Evolutionary conservation across 2,113 vertebrate species (phyloP).

Genomic region (Campylorhamphus procurvoides): DNA sequence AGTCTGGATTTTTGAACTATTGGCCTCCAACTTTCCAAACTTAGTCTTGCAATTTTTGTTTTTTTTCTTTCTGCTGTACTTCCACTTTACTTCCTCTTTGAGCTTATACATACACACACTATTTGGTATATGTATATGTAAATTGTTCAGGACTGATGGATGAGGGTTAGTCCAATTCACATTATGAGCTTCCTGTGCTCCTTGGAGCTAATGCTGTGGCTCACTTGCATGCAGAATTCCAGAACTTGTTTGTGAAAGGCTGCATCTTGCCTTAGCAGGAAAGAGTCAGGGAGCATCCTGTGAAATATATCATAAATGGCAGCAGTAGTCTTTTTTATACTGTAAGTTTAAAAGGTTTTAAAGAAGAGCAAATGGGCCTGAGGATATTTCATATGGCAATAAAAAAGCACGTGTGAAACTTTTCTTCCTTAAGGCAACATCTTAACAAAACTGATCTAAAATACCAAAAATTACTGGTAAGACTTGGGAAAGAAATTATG

Average conservation of each 20-base stretch:
- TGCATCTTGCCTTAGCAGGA: neutral
- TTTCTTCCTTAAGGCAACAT: neutral
- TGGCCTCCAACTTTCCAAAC: neutral
- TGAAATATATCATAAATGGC: neutral
- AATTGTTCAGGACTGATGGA: no score
- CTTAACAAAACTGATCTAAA: neutral
- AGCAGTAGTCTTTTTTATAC: neutral
- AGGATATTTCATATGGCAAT: neutral
- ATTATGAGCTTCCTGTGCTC: neutral
- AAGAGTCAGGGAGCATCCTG: accelerated
- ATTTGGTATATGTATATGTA: neutral
- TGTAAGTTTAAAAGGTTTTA: neutral
- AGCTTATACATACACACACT: neutral
- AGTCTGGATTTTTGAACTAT: neutral
- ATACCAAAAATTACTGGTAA: neutral
- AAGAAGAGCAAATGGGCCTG: neutral
- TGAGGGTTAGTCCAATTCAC: neutral
- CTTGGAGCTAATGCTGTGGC: neutral
- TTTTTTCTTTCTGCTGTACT: neutral
- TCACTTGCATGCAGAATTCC: neutral
- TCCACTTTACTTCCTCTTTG: neutral
- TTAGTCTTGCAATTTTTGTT: neutral
- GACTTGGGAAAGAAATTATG: neutral
- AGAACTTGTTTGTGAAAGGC: neutral
- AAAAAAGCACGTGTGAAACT: neutral